Conservation (phyloP, 2,888 invertebrate species). For the Eupithecia exiguata region DNA sequence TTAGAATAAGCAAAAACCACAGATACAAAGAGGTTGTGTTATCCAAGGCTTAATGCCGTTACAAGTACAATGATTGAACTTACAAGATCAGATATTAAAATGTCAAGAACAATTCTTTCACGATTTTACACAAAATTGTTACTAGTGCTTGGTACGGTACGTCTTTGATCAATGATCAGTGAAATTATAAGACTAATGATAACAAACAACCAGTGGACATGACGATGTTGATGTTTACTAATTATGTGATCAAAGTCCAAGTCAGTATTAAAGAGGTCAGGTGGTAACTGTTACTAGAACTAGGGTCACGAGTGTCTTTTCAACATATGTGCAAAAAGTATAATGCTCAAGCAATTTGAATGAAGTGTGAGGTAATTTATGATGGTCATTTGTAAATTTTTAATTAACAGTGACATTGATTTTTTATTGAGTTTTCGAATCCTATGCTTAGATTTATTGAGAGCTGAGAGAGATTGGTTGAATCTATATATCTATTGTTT, state of each 20-base stretch:
- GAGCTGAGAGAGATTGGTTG: neutral
- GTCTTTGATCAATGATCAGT: conserved; percentile 50
- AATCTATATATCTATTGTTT: neutral
- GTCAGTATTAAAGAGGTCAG: conserved; percentile 35
- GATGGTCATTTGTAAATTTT: conserved; percentile 8
- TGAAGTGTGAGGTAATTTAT: conserved; percentile 2
- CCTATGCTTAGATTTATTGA: neutral
- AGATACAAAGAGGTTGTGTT: neutral
- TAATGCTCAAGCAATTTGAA: conserved; percentile 6
- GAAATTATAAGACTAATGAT: conserved; percentile 50
- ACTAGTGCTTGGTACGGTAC: conserved; percentile 49
- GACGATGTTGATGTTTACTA: conserved; percentile 44
- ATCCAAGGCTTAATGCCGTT: conserved; percentile 14
- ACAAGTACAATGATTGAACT: conserved; percentile 43
- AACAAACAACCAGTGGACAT: conserved; percentile 42
- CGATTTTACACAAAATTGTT: conserved; percentile 43
- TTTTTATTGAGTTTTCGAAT: neutral
- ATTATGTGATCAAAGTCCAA: conserved; percentile 50
- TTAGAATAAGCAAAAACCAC: conserved; percentile 18
- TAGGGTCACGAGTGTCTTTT: conserved; percentile 36
- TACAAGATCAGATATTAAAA: conserved; percentile 56
- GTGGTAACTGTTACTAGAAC: conserved; percentile 26
- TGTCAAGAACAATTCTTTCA: conserved; percentile 67
- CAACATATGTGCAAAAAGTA: conserved; percentile 29
- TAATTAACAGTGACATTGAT: conserved; percentile 7